Conservation (phyloP, 2,797 vertebrate species). For the Thaleichthys pacificus region DNA sequence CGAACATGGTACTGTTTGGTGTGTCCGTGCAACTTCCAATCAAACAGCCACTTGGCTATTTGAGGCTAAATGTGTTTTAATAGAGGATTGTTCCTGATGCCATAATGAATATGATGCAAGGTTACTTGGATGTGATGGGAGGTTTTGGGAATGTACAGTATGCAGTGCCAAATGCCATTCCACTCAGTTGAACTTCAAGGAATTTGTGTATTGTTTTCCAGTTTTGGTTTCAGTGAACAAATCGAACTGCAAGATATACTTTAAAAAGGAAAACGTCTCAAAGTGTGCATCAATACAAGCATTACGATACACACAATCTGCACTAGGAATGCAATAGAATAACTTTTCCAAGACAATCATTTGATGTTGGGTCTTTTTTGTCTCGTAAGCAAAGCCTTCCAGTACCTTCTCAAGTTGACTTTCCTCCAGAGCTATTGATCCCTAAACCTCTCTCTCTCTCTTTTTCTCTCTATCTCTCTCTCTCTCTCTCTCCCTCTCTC, state of each 20-base stretch:
- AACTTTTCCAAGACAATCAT: slow-evolving; percentile 39
- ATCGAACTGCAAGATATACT: not conserved
- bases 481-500: slow-evolving; percentile 23
- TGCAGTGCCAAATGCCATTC: slow-evolving; percentile 2
- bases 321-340: not conserved
- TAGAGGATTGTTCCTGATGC: not conserved
- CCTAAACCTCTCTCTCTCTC: slow-evolving; percentile 25
- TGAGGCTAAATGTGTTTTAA: slow-evolving; percentile 6
- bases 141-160: slow-evolving; percentile 8
- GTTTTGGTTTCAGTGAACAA: not conserved
- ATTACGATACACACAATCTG: not conserved
- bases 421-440: slow-evolving; percentile 60
- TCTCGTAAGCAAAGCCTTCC: slow-evolving; percentile 31
- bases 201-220: slow-evolving; percentile 5
- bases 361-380: slow-evolving; percentile 15
- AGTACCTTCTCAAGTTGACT: slow-evolving; percentile 54
- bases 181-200: slow-evolving; percentile 1
- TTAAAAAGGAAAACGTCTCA: not conserved
- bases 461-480: slow-evolving; percentile 28
- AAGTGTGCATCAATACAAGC: not conserved
- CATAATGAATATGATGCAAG: slow-evolving; percentile 6
- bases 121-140: slow-evolving; percentile 4
- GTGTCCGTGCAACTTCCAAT: not conserved
- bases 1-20: slow-evolving; percentile 32
- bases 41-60: not conserved